These are phyloP conservation scores for cattle (Bos taurus) DNA, from an alignment of 2,113 vertebrate species.

Conservation along the genomic window DNA sequence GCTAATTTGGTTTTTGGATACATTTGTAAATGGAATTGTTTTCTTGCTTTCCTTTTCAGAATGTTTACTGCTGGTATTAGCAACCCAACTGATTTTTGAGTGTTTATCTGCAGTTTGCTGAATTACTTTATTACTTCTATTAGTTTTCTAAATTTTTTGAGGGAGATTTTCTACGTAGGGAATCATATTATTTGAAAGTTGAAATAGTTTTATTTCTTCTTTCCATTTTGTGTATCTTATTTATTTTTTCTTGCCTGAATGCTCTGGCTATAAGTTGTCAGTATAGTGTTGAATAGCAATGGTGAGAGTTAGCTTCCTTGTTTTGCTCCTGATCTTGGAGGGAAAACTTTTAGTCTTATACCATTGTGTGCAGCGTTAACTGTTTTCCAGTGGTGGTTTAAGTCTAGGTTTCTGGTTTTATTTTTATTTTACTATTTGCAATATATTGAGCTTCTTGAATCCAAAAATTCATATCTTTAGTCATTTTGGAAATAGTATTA, in stretches of 20 bases:
- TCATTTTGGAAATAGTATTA: not conserved
- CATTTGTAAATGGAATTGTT: not conserved
- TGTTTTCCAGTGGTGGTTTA: not conserved
- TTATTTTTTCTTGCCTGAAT: not conserved
- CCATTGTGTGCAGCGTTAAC: not conserved
- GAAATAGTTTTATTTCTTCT: not conserved
- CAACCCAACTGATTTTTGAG: not conserved
- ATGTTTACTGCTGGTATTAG: not conserved
- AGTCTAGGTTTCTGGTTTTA: not conserved
- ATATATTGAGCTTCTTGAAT: not conserved
- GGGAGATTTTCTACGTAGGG: not conserved
- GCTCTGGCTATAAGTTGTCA: not conserved
- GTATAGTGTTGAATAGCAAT: not conserved
- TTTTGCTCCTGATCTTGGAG: not conserved
- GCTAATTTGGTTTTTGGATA: not conserved
- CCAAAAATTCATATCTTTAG: not conserved
- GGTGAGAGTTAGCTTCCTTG: not conserved
- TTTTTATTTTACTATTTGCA: not conserved
- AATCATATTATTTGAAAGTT: not conserved
- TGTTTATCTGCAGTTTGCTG: not conserved
- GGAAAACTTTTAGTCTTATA: not conserved
- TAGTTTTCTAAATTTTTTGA: not conserved
- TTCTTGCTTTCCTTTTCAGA: not conserved
- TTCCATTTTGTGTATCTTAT: not conserved
- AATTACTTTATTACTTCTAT: not conserved